These are phyloP conservation scores for Prosopocoilus inquinatus DNA, from an alignment of 2,888 invertebrate species.

Conservation along the genomic window DNA sequence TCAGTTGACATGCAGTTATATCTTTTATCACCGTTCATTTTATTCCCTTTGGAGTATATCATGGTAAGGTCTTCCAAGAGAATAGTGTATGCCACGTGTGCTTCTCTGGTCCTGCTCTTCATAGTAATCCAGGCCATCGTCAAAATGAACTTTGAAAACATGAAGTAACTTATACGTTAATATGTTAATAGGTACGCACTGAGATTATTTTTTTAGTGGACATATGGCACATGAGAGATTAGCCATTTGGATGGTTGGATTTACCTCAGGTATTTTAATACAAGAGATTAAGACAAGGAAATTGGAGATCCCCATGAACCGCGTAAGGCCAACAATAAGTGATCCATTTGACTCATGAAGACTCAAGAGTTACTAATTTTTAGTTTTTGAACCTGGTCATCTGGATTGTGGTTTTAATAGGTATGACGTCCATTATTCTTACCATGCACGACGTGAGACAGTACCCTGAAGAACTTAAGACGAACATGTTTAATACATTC, in stretches of 20 bases:
- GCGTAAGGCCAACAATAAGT: background rate
- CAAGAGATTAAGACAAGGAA: constrained; percentile 13
- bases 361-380: background rate
- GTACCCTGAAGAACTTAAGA: constrained; percentile 6
- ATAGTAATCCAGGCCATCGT: background rate
- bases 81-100: background rate
- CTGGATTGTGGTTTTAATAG: constrained; percentile 12
- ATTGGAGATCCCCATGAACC: constrained; percentile 3
- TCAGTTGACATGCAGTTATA: constrained; percentile 60
- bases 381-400: constrained; percentile 12
- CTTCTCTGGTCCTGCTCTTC: background rate
- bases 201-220: constrained; percentile 7
- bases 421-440: constrained; percentile 16
- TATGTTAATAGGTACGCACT: too few species aligned
- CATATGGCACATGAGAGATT: constrained; percentile 21
- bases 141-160: background rate
- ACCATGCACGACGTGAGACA: constrained; percentile 13
- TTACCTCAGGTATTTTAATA: constrained; percentile 18
- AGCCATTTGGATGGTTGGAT: constrained; percentile 20
- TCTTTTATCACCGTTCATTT: constrained; percentile 54
- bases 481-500: constrained; percentile 17
- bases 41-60: constrained; percentile 20
- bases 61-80: too few species aligned
- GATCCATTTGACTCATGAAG: background rate
- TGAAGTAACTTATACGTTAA: background rate